Percentiles rank a stretch among this genome's conserved stretches.
These are phyloP conservation scores for Aphelenchoides avenae DNA, from an alignment of 1,140 invertebrate species.

Conservation along the genomic window DNA sequence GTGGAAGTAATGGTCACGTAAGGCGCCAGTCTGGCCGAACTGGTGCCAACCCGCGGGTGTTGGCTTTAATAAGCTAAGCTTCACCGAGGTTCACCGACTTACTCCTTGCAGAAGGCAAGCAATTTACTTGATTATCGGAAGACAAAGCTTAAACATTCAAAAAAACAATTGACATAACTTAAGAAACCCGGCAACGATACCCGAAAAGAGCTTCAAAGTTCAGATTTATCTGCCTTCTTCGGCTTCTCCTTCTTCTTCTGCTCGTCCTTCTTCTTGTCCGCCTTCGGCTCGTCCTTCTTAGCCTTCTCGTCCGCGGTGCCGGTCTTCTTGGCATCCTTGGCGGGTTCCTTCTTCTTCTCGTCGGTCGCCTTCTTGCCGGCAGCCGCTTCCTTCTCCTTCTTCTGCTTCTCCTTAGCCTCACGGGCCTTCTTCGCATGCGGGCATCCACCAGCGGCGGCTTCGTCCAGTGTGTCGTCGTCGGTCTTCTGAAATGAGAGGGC, in stretches of 20 bases:
- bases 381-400: constrained; percentile 15
- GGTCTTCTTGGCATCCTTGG: constrained; percentile 5
- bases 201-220: too few relatives aligned
- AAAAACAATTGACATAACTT: too few relatives aligned
- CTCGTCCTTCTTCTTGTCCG: constrained; percentile 15
- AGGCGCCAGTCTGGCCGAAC: too few relatives aligned
- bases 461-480: neutral
- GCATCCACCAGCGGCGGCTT: constrained; percentile 14
- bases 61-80: too few relatives aligned
- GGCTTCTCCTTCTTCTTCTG: constrained; percentile 3
- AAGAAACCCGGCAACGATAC: too few relatives aligned
- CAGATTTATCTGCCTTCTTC: constrained; percentile 17
- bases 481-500: constrained; percentile 7
- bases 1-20: too few relatives aligned
- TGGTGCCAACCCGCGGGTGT: too few relatives aligned
- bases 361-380: constrained; percentile 9
- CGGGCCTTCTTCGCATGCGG: constrained; percentile 18
- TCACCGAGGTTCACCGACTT: too few relatives aligned
- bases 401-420: neutral
- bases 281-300: constrained; percentile 16
- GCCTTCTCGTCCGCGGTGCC: constrained; percentile 10
- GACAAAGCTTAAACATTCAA: too few relatives aligned
- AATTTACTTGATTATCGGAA: too few relatives aligned
- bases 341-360: constrained; percentile 16
- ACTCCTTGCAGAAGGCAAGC: too few relatives aligned